Evolutionary conservation across 2,888 invertebrate species (phyloP), one percentile per base, ranked within the genome.

Genomic region (Polia nebulosa): DNA sequence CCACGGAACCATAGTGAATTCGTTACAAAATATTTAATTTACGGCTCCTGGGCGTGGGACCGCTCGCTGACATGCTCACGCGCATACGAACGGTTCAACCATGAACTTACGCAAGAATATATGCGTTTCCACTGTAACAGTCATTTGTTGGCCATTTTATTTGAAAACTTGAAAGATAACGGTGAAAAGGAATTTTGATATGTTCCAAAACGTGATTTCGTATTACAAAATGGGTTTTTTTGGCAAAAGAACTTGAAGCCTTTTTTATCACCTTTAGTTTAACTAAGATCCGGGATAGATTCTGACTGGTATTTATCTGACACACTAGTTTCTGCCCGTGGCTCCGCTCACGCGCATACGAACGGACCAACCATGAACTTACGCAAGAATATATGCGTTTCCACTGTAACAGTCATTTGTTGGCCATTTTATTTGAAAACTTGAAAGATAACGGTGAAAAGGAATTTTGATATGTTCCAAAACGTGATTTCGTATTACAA

Each of bases 21-120:
- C 29, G 70, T 84, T 83, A 82, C 85, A 84, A 83, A 84, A 83
- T 84, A 81, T 83, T 84, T 82, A 79, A 83, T 82, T 81, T 84
- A 72, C 74, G 73, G 44, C 61, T 59, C 49, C 51, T 53, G 49
- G 61, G 69, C 81, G 85, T 82, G 85, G 77, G 85, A 84, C 41
- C 72, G 67, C 62, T 34, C 11, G 57, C 56, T 51, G 67, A 39
- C 68, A 39, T 17, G 53, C 53, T 47, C 71, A 45, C 68, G 32
- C 69, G 32, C 67, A 84, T 66, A 51, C 64, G 66, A 61, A 49
- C 73, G 69, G 53, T 59, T 76, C 61, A 77, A 64, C 75, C 79
- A 63, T 77, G 66, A 72, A 59, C 58, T 84, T 82, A 84, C 79
- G 71, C 70, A 82, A 82, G 66, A 49, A 61, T 34, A 39, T 52